Conservation (phyloP, 2,797 vertebrate genomes). For the Tokudaia tokunoshimensis region DNA sequence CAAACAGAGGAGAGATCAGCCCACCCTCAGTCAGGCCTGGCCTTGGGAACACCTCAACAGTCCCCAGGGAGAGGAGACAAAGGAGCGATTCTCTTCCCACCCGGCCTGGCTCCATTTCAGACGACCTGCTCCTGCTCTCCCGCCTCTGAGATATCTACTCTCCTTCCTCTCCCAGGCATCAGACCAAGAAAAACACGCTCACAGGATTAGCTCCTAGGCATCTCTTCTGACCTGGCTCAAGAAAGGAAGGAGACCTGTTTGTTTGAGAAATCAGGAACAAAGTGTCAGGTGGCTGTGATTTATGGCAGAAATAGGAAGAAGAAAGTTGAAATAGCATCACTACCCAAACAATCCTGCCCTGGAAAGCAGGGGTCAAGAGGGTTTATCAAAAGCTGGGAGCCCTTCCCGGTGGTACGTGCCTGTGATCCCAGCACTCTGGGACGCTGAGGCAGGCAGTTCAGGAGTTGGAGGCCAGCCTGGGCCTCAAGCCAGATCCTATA, state of each 20-base stretch:
- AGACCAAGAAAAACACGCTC: slow-evolving; percentile 78
- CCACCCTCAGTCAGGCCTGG: background rate
- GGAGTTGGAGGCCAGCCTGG: background rate
- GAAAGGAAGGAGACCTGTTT: slow-evolving; percentile 75
- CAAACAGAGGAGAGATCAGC: background rate
- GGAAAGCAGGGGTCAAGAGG: slow-evolving; percentile 67
- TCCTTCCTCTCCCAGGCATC: slow-evolving; percentile 57
- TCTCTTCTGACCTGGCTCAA: slow-evolving; percentile 74
- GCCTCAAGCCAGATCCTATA: background rate
- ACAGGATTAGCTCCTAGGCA: slow-evolving; percentile 57
- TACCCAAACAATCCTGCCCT: slow-evolving; percentile 72
- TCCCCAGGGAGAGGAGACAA: slow-evolving; percentile 23
- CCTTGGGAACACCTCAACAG: background rate
- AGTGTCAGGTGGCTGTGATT: slow-evolving; percentile 79
- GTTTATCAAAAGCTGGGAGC: slow-evolving; percentile 58
- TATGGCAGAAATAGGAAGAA: slow-evolving; percentile 75
- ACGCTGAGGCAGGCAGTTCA: background rate
- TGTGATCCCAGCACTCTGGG: background rate
- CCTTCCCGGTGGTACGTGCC: background rate
- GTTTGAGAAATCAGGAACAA: slow-evolving; percentile 65
- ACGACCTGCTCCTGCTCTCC: slow-evolving; percentile 8
- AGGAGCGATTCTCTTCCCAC: slow-evolving; percentile 58
- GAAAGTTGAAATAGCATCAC: slow-evolving; percentile 67
- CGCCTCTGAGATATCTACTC: slow-evolving; percentile 60
- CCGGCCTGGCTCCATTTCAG: slow-evolving; percentile 19